These are phyloP conservation scores for Vanacampus margaritifer DNA, from an alignment of 2,113 vertebrate species.

Conservation along the genomic window DNA sequence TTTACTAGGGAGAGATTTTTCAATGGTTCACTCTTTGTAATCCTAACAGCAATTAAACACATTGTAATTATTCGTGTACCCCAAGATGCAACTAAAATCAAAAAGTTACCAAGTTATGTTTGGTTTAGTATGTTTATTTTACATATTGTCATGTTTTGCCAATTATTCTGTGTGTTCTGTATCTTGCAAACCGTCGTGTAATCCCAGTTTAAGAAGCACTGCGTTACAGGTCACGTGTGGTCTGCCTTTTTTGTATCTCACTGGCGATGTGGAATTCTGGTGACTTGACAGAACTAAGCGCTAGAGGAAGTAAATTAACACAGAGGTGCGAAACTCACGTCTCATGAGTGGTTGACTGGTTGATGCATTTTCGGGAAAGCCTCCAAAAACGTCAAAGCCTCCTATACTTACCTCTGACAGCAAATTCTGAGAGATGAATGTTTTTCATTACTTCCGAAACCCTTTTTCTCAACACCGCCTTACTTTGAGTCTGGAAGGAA, in stretches of 20 bases:
- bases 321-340: slow-evolving; percentile 11
- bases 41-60: too few species aligned
- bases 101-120: too few species aligned
- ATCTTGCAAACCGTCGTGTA: not conserved
- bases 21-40: too few species aligned
- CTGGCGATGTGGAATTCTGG: not conserved
- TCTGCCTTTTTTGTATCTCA: not conserved
- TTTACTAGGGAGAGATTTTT: too few species aligned
- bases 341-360: slow-evolving; percentile 7
- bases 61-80: too few species aligned
- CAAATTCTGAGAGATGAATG: slow-evolving; percentile 57
- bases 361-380: slow-evolving; percentile 37
- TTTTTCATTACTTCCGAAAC: slow-evolving; percentile 59
- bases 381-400: slow-evolving; percentile 27
- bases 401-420: slow-evolving; percentile 14
- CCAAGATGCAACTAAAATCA: too few species aligned
- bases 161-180: not conserved
- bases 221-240: too few species aligned
- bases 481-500: slow-evolving; percentile 45
- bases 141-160: too few species aligned
- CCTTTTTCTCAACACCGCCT: slow-evolving; percentile 13
- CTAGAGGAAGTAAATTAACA: slow-evolving; percentile 32
- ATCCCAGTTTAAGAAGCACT: too few species aligned
- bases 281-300: slow-evolving; percentile 20
- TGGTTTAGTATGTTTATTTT: too few species aligned